Conservation (phyloP, 2,113 vertebrate genomes). For the Melanerpes formicivorus region DNA sequence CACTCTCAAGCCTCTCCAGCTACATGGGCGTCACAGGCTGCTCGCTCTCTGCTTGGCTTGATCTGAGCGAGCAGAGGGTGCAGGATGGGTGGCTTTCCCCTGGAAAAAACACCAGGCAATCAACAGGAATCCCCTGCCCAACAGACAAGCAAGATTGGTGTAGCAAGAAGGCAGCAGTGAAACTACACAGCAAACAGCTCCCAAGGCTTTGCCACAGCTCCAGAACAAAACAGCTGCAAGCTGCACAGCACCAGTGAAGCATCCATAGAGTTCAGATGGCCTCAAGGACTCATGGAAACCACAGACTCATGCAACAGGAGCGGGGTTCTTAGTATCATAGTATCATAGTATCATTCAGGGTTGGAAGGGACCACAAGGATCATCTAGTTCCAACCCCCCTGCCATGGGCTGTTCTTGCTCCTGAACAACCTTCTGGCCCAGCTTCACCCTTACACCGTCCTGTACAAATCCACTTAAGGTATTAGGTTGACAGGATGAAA, state of each 20-base stretch:
- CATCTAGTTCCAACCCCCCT: too few relatives aligned
- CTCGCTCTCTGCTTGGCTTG: not conserved
- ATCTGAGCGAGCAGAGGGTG: not conserved
- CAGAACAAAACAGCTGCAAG: not conserved
- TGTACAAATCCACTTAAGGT: not conserved
- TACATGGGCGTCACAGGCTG: not conserved
- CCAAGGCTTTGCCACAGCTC: not conserved
- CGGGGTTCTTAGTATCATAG: not conserved
- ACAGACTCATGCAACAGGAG: not conserved
- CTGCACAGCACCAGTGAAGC: not conserved
- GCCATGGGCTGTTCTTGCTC: not conserved
- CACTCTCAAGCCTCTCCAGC: not conserved
- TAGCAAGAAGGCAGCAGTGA: not conserved
- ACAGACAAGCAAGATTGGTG: not conserved
- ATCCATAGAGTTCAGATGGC: not conserved
- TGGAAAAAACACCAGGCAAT: not conserved
- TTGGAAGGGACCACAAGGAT: too few relatives aligned
- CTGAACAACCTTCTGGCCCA: not conserved
- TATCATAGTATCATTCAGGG: too few relatives aligned
- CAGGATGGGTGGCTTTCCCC: not conserved
- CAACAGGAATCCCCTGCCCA: not conserved
- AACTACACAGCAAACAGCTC: not conserved
- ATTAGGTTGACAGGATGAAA: not conserved
- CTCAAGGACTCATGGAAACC: not conserved
- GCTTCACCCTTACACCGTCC: rapidly evolving